Conservation (phyloP, 2,797 vertebrate genomes). For the Graptemys geographica region DNA sequence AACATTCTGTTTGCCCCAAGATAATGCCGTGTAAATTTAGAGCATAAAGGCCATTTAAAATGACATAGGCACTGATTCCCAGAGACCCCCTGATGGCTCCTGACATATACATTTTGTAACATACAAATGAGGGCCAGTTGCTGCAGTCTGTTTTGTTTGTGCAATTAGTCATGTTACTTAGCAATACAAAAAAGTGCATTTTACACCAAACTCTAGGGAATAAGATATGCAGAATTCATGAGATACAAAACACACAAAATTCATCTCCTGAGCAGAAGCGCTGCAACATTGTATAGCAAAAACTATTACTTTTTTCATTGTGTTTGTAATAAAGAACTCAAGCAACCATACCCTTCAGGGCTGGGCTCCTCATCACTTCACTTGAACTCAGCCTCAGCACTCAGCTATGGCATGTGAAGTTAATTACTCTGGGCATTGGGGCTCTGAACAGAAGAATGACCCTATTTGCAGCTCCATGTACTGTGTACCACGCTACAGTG, state of each 20-base stretch:
- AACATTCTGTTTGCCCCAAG: slow-evolving; percentile 37
- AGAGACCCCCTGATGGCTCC: slow-evolving; percentile 58
- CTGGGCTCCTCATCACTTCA: slow-evolving; percentile 71
- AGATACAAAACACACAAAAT: slow-evolving; percentile 75
- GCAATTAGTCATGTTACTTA: slow-evolving; percentile 75
- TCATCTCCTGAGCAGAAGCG: slow-evolving; percentile 73
- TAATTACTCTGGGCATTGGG: slow-evolving; percentile 76
- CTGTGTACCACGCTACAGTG: slow-evolving; percentile 64
- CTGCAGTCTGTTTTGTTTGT: slow-evolving; percentile 72
- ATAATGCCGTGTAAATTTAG: not conserved
- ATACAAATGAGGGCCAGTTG: slow-evolving; percentile 17
- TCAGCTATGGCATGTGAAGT: slow-evolving; percentile 72
- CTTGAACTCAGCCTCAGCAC: slow-evolving; percentile 60
- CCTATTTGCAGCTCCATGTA: slow-evolving; percentile 71
- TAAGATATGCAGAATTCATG: slow-evolving; percentile 76
- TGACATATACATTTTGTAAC: slow-evolving; percentile 59
- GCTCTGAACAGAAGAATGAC: slow-evolving; percentile 72
- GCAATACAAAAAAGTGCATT: slow-evolving; percentile 70
- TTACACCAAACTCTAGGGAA: slow-evolving; percentile 67
- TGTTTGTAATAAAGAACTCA: slow-evolving; percentile 76
- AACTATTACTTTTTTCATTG: slow-evolving; percentile 72
- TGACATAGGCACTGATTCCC: slow-evolving; percentile 46
- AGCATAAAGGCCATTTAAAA: slow-evolving; percentile 57
- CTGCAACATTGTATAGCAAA: slow-evolving; percentile 49
- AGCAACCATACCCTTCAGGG: slow-evolving; percentile 69